Evolutionary conservation across 2,888 invertebrate species (phyloP), one percentile per base, ranked within the genome.

Genomic region (Torymus aiolomorphi): DNA sequence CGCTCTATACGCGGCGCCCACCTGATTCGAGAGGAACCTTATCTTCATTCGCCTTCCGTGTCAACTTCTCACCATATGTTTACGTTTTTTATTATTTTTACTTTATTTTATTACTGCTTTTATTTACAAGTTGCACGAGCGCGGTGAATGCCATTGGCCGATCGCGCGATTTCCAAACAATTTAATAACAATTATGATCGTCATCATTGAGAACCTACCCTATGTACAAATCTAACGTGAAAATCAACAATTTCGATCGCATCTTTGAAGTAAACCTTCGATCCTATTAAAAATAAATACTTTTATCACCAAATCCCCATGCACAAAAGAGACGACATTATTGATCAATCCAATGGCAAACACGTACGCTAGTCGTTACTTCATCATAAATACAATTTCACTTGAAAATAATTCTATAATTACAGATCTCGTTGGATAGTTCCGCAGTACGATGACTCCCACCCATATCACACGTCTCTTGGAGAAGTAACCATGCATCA

Each of bases 361-460:
- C 51, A 18, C 56, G 18, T 11, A 20, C 2, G 56, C 54, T 18
- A 52, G 1, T 56, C 24, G 14, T 54, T 73, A 65, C 49, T 59
- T 73, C 52, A 16, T 78, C 70, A 80, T 76, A 80, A 80, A 76
- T 80, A 80, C 76, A 80, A 72, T 76, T 76, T 80, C 66, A 67
- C 72, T 62, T 76, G 71, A 80, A 76, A 80, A 80, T 76, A 80
- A 76, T 49, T 79, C 76, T 80, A 76, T 72, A 71, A 72, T 76
- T 80, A 80, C 71, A 80, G 20, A 49, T 67, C 24, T 66, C 18
- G 24, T 42, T 11, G 63, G 66, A 65, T 66, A 65, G 54, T 8
- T 76, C 71, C 18, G 66, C 24, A 14, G 18, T n/a, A 14, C 12
- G 51, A 16, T 57, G 8, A 54, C 51, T 18, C 57, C 2, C 14